Evolutionary conservation across 2,797 vertebrate genomes (phyloP).

Genomic region (Enteromius trimaculatus): DNA sequence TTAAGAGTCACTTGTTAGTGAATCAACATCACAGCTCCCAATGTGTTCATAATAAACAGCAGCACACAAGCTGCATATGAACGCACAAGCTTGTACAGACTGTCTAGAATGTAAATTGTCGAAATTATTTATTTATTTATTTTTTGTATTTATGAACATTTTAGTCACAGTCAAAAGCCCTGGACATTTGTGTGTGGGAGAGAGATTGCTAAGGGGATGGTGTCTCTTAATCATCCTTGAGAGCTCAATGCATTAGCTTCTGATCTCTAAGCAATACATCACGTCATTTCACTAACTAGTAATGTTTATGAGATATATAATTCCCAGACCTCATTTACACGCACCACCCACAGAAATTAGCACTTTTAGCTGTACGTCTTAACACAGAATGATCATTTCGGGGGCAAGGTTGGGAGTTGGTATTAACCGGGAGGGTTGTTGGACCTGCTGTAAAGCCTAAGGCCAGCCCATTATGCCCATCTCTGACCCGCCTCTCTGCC

Average conservation of each 20-base stretch:
- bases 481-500: constrained; percentile 41
- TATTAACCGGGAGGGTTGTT: neutral
- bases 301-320: constrained; percentile 38
- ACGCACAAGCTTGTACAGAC: neutral
- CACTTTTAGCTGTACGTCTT: neutral
- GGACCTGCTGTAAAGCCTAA: constrained; percentile 33
- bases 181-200: constrained; percentile 17
- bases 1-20: neutral
- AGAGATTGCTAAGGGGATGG: neutral
- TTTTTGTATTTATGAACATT: neutral
- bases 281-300: constrained; percentile 33
- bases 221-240: constrained; percentile 41
- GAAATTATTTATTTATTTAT: neutral
- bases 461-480: constrained; percentile 1
- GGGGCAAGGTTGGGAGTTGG: neutral
- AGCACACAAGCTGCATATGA: no score
- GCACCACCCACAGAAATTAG: constrained; percentile 12
- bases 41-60: neutral
- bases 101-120: neutral
- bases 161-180: neutral
- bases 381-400: neutral
- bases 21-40: neutral
- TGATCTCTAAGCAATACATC: constrained; percentile 42
- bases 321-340: neutral
- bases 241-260: constrained; percentile 42